Percentiles rank a stretch among this genome's conserved stretches.
Conservation (phyloP, 2,113 vertebrate species). For the Mormoops blainvillei region DNA sequence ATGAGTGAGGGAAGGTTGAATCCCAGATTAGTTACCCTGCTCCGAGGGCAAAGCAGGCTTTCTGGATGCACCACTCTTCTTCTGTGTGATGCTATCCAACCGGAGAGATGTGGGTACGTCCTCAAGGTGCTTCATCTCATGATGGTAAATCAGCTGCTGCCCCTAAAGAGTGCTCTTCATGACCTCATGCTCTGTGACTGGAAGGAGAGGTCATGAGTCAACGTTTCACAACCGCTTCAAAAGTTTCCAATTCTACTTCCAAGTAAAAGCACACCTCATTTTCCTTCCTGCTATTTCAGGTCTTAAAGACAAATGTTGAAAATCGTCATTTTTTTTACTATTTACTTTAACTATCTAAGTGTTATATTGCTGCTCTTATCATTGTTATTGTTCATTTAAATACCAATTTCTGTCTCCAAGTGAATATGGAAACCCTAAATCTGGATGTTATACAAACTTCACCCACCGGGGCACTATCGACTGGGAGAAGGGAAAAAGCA, state of each 20-base stretch:
- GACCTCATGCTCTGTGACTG: not conserved
- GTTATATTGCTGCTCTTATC: not conserved
- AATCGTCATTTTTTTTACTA: not conserved
- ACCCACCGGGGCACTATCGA: not conserved
- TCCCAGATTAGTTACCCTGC: not conserved
- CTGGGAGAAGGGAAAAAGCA: not conserved
- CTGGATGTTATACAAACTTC: not conserved
- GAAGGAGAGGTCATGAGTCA: not conserved
- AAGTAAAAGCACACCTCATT: not conserved
- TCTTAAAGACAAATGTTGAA: not conserved
- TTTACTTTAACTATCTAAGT: not conserved
- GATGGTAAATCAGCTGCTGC: not conserved
- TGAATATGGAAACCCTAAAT: not conserved
- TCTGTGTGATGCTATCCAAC: not conserved
- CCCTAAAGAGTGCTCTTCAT: not conserved
- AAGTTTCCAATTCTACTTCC: not conserved
- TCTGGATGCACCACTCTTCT: not conserved
- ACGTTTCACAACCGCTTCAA: not conserved
- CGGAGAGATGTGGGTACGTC: not conserved
- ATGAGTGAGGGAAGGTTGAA: not conserved
- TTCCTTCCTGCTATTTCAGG: not conserved
- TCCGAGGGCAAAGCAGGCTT: not conserved
- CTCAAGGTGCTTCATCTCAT: not conserved
- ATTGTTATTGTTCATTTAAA: not conserved
- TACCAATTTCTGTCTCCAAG: not conserved